A percentile compares a stretch with the other conserved stretches of the same genome.
Evolutionary conservation across 2,888 invertebrate species (phyloP).

Genomic region (Eupithecia centaureata): DNA sequence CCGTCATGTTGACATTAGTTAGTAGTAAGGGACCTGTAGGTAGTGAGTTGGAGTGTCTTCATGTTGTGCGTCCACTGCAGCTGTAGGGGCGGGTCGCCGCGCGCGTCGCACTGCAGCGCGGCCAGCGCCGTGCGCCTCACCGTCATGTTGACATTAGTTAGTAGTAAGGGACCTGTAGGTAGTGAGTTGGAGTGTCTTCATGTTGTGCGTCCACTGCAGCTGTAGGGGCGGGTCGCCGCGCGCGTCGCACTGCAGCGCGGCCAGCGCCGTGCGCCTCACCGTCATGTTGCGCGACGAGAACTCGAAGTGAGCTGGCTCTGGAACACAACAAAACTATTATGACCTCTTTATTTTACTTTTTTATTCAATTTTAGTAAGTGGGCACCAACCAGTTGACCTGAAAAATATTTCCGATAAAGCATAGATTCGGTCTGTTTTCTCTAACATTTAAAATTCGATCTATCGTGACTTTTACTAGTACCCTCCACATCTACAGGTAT

Average conservation of each 20-base stretch:
- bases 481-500: too few species aligned
- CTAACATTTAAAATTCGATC: too few species aligned
- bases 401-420: too few species aligned
- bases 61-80: too few species aligned
- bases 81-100: too few species aligned
- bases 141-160: not conserved
- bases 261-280: conserved; percentile 88
- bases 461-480: too few species aligned
- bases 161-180: conserved; percentile 83
- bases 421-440: too few species aligned
- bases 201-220: conserved; percentile 91
- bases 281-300: conserved; percentile 90
- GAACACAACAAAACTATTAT: not conserved
- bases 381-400: not conserved
- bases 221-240: conserved; percentile 93
- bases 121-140: too few species aligned
- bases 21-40: too few species aligned
- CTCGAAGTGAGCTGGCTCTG: conserved; percentile 92
- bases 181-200: conserved; percentile 87
- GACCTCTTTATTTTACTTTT: not conserved
- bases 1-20: conserved; percentile 92
- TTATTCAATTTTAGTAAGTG: too few species aligned
- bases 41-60: too few species aligned
- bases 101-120: too few species aligned
- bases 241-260: conserved; percentile 89